Base-by-base conservation (phyloP, 2,888 invertebrate species). In the Agriopis marginaria region DNA sequence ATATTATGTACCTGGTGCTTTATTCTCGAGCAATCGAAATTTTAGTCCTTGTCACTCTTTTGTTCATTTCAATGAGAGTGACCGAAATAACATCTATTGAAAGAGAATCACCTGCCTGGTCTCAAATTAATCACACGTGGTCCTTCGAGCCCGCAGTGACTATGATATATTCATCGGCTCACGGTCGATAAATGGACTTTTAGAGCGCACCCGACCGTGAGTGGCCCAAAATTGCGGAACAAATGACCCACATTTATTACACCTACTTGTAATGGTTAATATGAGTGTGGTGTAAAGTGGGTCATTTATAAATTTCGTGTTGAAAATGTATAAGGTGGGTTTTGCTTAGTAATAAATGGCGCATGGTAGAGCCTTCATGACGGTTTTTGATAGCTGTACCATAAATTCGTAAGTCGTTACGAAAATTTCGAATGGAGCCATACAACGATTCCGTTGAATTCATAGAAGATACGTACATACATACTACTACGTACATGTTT, bases 171-270 rank as follows among this genome's bases (percentile, higher is more conserved):
- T 40, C 50, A 63, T 70, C 69, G 66, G 72, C 70, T 67, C 72
- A 61, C 69, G 79, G 77, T 59, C 77, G 71, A 78, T 78, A 49
- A 17, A 75, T 73, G 58, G 70, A 78, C 75, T 76, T 78, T 77
- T 75, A 59, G 74, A 74, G 76, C 70, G 75, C 78, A 78, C 67
- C 76, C 74, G 71, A 75, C 75, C 79, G 77, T 82, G 77, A 72
- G 76, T 72, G 67, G 39, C 47, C 56, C 50, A 17, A 61, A 61
- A 65, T 47, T 56, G 55, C 60, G 42, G 51, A 70, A 68, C 61
- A 66, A 54, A 65, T 69, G 65, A 67, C 66, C 70, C 66, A 55
- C 66, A 61, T 68, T 72, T 68, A 68, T 68, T 61, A 54, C 58
- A 63, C 49, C n/a, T 59, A 47, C 40, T 65, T 54, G 42, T 50